These are phyloP conservation scores for Tetranychus piercei DNA, from an alignment of 2,888 invertebrate genomes.

Conservation along the genomic window DNA sequence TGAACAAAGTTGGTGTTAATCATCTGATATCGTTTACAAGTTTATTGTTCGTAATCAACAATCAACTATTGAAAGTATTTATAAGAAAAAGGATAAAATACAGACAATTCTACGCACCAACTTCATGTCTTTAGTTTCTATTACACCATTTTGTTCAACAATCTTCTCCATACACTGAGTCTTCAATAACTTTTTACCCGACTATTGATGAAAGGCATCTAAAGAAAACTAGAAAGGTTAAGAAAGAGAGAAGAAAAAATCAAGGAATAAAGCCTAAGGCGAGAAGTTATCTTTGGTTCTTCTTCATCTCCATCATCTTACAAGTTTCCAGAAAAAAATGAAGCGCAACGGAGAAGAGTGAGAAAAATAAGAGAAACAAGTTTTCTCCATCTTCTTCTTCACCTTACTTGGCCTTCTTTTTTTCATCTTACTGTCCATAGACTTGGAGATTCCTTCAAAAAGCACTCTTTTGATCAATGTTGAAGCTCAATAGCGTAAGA, in stretches of 20 bases:
- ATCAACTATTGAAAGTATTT: no score
- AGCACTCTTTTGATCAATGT: no score
- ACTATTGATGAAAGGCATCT: background rate
- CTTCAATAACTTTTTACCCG: no score
- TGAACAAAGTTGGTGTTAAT: no score
- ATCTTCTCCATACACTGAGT: no score
- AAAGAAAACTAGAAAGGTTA: background rate
- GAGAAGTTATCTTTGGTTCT: background rate
- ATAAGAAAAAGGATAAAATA: no score
- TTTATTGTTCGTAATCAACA: no score
- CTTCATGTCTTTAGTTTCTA: no score
- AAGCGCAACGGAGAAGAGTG: constrained; percentile 1
- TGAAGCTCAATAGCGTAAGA: background rate
- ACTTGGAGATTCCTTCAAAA: background rate
- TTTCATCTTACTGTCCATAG: background rate
- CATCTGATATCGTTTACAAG: no score
- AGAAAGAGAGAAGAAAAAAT: background rate
- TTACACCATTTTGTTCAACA: no score
- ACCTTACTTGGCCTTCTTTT: background rate
- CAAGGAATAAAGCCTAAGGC: background rate
- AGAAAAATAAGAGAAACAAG: constrained; percentile 3
- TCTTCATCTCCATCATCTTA: background rate
- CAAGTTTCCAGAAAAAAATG: background rate
- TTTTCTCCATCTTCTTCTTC: constrained; percentile 3
- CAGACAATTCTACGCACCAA: no score